Evolutionary conservation across 2,797 vertebrate genomes (phyloP).

Genomic region (Synanceia verrucosa): DNA sequence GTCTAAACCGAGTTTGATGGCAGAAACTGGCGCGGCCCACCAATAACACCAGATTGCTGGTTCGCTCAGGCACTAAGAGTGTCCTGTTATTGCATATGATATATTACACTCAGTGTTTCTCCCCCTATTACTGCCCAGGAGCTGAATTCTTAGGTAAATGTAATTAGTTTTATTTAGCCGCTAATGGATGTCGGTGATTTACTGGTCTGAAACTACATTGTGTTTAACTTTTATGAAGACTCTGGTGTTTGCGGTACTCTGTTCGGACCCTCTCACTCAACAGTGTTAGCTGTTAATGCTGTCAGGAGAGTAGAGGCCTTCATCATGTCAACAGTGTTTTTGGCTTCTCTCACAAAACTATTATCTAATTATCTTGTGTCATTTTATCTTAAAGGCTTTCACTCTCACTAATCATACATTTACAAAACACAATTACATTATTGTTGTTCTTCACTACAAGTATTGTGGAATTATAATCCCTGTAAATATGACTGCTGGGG

Average conservation of each 20-base stretch:
- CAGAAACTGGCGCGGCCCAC: background rate
- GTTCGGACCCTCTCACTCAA: no score
- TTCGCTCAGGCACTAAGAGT: background rate
- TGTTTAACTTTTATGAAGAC: background rate
- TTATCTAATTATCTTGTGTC: background rate
- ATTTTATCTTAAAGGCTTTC: background rate
- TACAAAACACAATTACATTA: background rate
- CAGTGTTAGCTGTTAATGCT: background rate
- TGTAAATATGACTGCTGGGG: background rate
- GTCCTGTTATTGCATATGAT: slow-evolving; percentile 6
- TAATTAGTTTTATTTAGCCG: background rate
- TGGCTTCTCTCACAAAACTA: background rate
- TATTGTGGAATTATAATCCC: background rate
- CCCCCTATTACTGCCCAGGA: background rate
- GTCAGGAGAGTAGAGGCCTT: background rate
- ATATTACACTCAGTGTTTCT: background rate
- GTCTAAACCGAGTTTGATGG: slow-evolving; percentile 9
- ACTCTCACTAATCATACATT: background rate
- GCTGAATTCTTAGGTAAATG: background rate
- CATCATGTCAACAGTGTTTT: no score
- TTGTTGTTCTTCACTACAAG: background rate
- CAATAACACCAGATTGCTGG: background rate
- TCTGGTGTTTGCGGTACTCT: no score
- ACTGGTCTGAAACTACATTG: background rate
- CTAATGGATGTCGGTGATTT: background rate